A percentile compares a stretch with the other conserved stretches of the same genome.
Conservation (phyloP, 2,797 vertebrate species). For the Phataginus tricuspis region DNA sequence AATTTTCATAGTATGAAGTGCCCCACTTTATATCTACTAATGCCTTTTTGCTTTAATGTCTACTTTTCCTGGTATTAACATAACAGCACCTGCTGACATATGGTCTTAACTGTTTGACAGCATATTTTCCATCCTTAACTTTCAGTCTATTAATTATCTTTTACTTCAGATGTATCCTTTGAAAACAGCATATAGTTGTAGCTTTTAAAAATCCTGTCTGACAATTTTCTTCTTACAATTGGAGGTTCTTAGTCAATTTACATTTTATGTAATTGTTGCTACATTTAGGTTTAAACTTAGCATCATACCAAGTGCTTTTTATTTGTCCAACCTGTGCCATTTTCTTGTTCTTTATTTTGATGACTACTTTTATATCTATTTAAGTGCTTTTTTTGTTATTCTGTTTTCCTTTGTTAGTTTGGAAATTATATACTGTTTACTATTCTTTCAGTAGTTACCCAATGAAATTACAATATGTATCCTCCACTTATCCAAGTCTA, state of each 20-base stretch:
- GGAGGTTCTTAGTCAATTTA: neutral
- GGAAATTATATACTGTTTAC: neutral
- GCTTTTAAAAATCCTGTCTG: neutral
- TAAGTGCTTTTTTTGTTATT: neutral
- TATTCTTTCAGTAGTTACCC: neutral
- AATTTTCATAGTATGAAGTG: neutral
- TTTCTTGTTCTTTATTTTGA: neutral
- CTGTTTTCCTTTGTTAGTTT: neutral
- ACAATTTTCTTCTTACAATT: neutral
- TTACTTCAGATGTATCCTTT: neutral
- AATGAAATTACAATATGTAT: neutral
- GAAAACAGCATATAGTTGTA: neutral
- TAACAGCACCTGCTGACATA: neutral
- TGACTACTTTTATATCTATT: neutral
- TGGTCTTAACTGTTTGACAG: neutral
- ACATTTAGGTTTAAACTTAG: neutral
- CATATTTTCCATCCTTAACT: neutral
- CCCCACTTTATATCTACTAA: neutral
- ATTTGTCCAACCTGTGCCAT: neutral
- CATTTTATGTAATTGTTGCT: neutral
- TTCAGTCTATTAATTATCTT: neutral
- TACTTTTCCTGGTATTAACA: neutral
- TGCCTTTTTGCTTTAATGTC: neutral
- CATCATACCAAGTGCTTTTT: neutral
- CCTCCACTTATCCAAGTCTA: neutral